Conservation (phyloP, 2,113 vertebrate genomes). For the Colinus virginianus region DNA sequence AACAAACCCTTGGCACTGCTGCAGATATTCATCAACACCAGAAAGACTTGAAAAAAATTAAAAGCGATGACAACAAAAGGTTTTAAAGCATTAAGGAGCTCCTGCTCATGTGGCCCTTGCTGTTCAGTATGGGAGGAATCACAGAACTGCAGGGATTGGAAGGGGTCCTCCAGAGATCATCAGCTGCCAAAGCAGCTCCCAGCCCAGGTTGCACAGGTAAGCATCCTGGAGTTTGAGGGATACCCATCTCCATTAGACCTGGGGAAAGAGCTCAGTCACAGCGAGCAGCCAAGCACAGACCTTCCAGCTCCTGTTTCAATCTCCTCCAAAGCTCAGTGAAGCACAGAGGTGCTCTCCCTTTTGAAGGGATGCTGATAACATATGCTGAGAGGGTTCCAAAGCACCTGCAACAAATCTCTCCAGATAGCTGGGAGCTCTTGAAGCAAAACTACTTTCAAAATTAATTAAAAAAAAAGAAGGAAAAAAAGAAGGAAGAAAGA, state of each 20-base stretch:
- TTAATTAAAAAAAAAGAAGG: too few relatives aligned
- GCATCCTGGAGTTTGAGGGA: neutral
- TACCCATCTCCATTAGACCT: neutral
- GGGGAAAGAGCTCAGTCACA: neutral
- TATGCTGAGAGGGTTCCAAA: rapidly evolving
- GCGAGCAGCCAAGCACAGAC: neutral
- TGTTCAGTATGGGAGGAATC: neutral
- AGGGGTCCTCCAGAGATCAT: neutral
- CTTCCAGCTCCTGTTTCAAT: rapidly evolving
- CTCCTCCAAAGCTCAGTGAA: neutral
- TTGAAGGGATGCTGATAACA: neutral
- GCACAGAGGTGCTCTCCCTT: neutral
- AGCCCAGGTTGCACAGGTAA: neutral
- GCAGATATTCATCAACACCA: neutral
- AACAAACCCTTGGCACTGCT: neutral
- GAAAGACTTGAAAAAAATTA: neutral
- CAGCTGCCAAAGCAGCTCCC: neutral
- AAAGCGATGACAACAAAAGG: neutral
- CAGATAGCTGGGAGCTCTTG: rapidly evolving
- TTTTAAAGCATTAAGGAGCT: neutral
- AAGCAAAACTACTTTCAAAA: neutral
- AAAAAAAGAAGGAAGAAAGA: too few relatives aligned
- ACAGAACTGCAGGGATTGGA: neutral
- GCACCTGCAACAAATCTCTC: neutral
- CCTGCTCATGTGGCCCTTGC: neutral